Evolutionary conservation across 2,797 vertebrate species (phyloP), one percentile per base, ranked within the genome.

Genomic region (Chelonia mydas): DNA sequence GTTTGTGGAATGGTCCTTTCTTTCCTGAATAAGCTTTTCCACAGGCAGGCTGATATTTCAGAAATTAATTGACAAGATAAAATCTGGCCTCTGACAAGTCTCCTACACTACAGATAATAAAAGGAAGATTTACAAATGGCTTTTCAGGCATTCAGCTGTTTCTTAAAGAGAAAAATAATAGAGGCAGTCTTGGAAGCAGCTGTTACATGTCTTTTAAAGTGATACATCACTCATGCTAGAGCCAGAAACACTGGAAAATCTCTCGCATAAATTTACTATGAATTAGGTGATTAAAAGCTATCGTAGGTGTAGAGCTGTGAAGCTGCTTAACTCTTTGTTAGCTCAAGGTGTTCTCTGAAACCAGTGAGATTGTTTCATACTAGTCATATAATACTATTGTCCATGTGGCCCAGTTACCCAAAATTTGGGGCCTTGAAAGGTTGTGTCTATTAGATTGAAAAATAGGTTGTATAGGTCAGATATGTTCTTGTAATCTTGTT

Each of bases 61-160:
- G 25, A 53, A 83, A 76, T 17, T 15, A 25, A 45, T 68, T 72
- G 51, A 72, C 77, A 49, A 50, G 54, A 23, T 83, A 47, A 76
- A 28, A 72, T 88, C 65, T 91, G 54, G 23, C 74, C 45, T 89
- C 55, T 84, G 50, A 72, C 65, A 76, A 31, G 50, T 74, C 50
- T 59, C 49, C 31, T 81, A 17, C 76, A 55, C 79, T 92, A 28
- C 15, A 49, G 53, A 31, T 90, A 81, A 91, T 91, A 90, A 87
- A 93, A 90, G 49, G 49, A 85, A 27, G 57, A 47, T 84, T 74
- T 92, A 50, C 41, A 27, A 91, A 74, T 95, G 78, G 23, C 53
- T 87, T 84, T 51, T 81, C n/a, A 76, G 87, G 94, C 72, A 57
- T 86, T 87, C 51, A 79, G 41, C 84, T 86, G 41, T 87, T 90